Percentiles rank a stretch among this genome's conserved stretches.
These are phyloP conservation scores for Eupithecia vulgata DNA, from an alignment of 2,888 invertebrate genomes.

Conservation along the genomic window DNA sequence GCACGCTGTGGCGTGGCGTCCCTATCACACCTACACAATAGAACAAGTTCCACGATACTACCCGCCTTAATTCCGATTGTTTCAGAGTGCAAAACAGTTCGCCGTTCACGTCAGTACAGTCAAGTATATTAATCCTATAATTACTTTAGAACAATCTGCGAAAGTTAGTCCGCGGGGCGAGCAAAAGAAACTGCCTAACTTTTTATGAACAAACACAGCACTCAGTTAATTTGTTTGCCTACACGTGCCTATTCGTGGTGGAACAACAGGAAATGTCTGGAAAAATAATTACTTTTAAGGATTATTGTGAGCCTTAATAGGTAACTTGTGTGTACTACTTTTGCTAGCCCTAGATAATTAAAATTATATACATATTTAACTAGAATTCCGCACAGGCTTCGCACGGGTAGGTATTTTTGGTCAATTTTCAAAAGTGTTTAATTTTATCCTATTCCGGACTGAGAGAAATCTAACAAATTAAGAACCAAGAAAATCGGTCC, in stretches of 20 bases:
- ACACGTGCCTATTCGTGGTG: constrained; percentile 49
- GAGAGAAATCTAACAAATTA: too few species aligned
- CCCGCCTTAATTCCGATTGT: constrained; percentile 74
- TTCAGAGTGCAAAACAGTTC: constrained; percentile 76
- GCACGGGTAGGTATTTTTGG: too few species aligned
- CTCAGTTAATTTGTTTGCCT: constrained; percentile 68
- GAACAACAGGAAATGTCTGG: constrained; percentile 2
- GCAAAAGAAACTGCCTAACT: constrained; percentile 67
- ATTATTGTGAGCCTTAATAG: background rate
- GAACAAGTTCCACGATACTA: background rate
- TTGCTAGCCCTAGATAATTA: background rate
- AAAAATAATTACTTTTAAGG: background rate
- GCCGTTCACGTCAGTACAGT: constrained; percentile 53
- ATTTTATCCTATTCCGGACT: too few species aligned
- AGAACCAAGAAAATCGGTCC: too few species aligned
- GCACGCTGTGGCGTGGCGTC: background rate
- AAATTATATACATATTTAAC: too few species aligned
- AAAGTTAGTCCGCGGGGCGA: constrained; percentile 67
- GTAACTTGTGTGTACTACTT: background rate
- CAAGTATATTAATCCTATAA: constrained; percentile 81
- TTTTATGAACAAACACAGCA: constrained; percentile 74
- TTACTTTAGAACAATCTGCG: constrained; percentile 80
- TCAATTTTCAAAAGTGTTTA: too few species aligned
- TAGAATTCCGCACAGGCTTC: too few species aligned
- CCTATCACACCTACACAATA: background rate